These are phyloP conservation scores for Shinisaurus crocodilurus DNA, from an alignment of 2,113 vertebrate species.

Conservation along the genomic window DNA sequence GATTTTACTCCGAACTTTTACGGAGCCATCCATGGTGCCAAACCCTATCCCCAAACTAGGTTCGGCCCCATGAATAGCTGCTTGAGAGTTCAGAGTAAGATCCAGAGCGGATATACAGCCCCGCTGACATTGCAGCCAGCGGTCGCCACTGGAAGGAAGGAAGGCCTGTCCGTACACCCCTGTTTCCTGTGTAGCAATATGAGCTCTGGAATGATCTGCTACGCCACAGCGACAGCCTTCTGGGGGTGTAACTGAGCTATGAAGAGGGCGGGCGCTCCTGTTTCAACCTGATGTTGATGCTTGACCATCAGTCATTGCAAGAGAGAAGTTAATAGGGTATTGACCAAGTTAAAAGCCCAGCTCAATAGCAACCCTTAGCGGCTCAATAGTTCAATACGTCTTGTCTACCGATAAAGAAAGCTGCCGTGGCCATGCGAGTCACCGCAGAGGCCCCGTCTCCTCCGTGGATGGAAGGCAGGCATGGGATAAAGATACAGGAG, in stretches of 20 bases:
- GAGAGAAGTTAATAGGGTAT: constrained; percentile 18
- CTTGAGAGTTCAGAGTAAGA: no score
- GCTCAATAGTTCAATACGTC: constrained; percentile 51
- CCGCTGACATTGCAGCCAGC: no score
- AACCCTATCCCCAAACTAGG: no score
- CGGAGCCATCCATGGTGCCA: no score
- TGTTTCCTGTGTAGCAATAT: background rate
- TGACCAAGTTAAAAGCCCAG: constrained; percentile 30
- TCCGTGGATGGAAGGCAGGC: background rate
- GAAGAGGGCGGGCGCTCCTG: rapidly evolving
- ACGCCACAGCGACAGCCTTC: background rate
- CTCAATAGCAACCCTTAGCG: constrained; percentile 46
- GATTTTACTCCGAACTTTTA: no score
- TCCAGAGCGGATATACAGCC: no score
- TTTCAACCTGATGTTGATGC: constrained; percentile 16
- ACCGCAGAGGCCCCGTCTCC: background rate
- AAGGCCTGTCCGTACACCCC: background rate
- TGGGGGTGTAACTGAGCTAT: background rate
- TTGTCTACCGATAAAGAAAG: constrained; percentile 52
- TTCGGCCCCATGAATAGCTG: no score
- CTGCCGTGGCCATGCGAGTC: background rate
- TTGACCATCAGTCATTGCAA: constrained; percentile 11
- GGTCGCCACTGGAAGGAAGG: background rate
- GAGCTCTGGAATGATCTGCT: background rate
- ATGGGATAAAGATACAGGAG: background rate